Evolutionary conservation across 2,888 invertebrate species (phyloP).

Genomic region (Lathronympha strigana): DNA sequence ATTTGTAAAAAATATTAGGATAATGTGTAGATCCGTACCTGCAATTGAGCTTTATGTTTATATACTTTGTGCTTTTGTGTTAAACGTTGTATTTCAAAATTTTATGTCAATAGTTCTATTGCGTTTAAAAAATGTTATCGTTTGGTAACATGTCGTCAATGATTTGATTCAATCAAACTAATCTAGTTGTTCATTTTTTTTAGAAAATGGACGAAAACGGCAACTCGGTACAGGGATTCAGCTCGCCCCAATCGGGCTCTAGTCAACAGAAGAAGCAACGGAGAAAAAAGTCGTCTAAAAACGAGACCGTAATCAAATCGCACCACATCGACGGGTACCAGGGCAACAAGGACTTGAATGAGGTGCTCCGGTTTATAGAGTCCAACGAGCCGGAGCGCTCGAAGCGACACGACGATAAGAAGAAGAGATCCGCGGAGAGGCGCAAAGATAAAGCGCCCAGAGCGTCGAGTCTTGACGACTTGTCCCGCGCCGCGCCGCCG

Average conservation of each 20-base stretch:
- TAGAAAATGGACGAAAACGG: constrained; percentile 92
- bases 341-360: constrained; percentile 90
- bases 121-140: no score
- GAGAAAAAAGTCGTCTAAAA: constrained; percentile 85
- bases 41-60: no score
- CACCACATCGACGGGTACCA: constrained; percentile 91
- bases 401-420: constrained; percentile 65
- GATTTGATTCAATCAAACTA: no score
- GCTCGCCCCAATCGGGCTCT: constrained; percentile 74
- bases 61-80: no score
- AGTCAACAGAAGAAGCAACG: constrained; percentile 82
- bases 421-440: constrained; percentile 47
- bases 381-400: constrained; percentile 81
- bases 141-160: no score
- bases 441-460: constrained; percentile 82
- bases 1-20: no score
- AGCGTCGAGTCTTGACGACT: constrained; percentile 92
- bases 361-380: constrained; percentile 91
- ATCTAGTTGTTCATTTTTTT: constrained; percentile 36
- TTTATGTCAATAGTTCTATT: no score
- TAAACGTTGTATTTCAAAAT: no score
- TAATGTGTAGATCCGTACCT: no score
- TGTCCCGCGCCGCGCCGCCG: constrained; percentile 87
- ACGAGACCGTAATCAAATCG: constrained; percentile 84
- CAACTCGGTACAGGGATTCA: constrained; percentile 87